Conservation (phyloP, 2,797 vertebrate genomes). For the Ciconia nigra region DNA sequence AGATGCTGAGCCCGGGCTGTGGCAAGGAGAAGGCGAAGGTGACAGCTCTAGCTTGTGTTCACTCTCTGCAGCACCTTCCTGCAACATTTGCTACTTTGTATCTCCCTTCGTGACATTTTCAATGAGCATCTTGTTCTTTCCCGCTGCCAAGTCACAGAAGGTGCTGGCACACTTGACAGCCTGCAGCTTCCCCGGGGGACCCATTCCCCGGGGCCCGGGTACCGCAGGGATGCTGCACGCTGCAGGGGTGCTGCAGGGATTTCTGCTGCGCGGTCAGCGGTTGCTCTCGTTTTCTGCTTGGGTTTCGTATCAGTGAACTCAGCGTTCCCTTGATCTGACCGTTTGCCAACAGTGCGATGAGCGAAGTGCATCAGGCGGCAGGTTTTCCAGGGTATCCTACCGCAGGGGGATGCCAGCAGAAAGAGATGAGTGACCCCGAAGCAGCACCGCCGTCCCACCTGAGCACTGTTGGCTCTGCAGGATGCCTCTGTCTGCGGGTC, state of each 20-base stretch:
- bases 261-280: accelerated
- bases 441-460: not conserved
- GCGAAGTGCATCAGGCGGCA: accelerated
- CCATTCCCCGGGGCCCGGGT: not conserved
- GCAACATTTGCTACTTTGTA: not conserved
- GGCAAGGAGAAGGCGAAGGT: not conserved
- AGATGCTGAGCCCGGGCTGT: not conserved
- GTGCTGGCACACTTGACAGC: not conserved
- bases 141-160: not conserved
- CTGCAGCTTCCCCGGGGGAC: not conserved
- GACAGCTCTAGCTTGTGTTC: not conserved
- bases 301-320: accelerated
- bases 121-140: not conserved
- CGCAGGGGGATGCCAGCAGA: not conserved
- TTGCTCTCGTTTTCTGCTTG: not conserved
- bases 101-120: accelerated
- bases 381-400: not conserved
- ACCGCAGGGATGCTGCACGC: not conserved
- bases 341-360: accelerated
- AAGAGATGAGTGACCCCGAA: not conserved
- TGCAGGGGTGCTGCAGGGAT: not conserved
- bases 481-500: not conserved
- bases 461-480: not conserved
- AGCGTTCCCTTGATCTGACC: not conserved
- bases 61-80: not conserved